Percentiles rank a stretch among this genome's conserved stretches.
Evolutionary conservation across 2,888 invertebrate genomes (phyloP).

Genomic region (Nowickia ferox): DNA sequence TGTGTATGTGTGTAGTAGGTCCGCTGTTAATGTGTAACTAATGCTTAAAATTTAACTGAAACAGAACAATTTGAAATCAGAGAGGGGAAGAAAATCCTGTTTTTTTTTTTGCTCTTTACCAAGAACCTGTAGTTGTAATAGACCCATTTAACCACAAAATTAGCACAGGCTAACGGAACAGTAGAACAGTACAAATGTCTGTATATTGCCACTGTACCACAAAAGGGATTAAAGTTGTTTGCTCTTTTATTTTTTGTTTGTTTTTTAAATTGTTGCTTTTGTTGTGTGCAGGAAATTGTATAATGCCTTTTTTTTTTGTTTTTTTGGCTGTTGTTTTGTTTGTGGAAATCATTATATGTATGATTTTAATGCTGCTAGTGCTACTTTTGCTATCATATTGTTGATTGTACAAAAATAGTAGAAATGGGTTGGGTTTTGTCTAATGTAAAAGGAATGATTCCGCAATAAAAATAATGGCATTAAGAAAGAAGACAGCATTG

Average conservation of each 20-base stretch:
- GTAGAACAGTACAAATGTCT: neutral
- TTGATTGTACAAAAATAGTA: neutral
- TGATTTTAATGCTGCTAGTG: neutral
- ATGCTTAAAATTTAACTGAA: slow-evolving; percentile 41
- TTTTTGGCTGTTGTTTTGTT: slow-evolving; percentile 18
- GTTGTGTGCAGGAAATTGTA: neutral
- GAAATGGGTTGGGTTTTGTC: slow-evolving; percentile 6
- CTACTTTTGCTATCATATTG: neutral
- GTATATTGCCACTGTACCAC: neutral
- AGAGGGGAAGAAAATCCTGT: neutral
- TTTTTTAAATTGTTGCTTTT: neutral
- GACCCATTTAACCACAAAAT: slow-evolving; percentile 61
- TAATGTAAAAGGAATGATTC: no score
- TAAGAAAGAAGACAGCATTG: no score
- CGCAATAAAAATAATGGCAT: no score
- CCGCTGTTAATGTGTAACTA: slow-evolving; percentile 17
- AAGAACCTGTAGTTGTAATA: slow-evolving; percentile 23
- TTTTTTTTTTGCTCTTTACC: neutral
- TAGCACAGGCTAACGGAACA: slow-evolving; percentile 53
- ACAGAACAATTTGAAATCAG: slow-evolving; percentile 15
- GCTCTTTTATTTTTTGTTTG: neutral
- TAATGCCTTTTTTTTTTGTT: slow-evolving; percentile 1
- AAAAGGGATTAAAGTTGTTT: neutral
- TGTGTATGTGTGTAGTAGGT: neutral
- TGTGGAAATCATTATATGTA: slow-evolving; percentile 17